Evolutionary conservation across 2,113 vertebrate species (phyloP).

Genomic region (Chlamydotis undulata): DNA sequence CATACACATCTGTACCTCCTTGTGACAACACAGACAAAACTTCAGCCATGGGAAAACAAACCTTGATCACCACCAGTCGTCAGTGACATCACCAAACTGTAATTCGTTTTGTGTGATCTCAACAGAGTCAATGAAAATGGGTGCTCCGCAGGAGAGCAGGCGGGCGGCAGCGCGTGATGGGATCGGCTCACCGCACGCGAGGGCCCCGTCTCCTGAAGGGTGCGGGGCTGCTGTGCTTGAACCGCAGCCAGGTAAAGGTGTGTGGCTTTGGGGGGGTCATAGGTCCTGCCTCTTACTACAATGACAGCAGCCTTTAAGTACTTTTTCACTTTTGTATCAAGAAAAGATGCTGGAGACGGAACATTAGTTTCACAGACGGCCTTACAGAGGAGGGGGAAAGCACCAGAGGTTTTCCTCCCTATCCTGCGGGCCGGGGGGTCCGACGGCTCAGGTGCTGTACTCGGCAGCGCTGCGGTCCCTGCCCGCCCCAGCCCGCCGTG

Average conservation of each 20-base stretch:
- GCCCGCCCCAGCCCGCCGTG: not conserved
- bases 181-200: not conserved
- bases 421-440: accelerated
- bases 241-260: not conserved
- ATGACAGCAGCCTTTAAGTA: accelerated
- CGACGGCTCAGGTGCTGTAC: accelerated
- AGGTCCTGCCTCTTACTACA: accelerated
- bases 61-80: not conserved
- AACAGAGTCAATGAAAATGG: not conserved
- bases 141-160: not conserved
- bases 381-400: not conserved
- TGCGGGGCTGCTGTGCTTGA: not conserved
- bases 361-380: accelerated
- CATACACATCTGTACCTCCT: not conserved
- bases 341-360: not conserved
- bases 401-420: not conserved
- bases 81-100: not conserved
- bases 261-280: accelerated
- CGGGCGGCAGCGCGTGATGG: not conserved
- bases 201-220: not conserved
- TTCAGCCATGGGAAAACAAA: not conserved
- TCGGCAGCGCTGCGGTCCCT: accelerated
- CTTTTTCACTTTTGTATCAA: not conserved
- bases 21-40: not conserved
- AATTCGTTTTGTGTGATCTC: not conserved